These are phyloP conservation scores for Drosophila santomea DNA, from an alignment of 1,140 invertebrate species.

Conservation along the genomic window DNA sequence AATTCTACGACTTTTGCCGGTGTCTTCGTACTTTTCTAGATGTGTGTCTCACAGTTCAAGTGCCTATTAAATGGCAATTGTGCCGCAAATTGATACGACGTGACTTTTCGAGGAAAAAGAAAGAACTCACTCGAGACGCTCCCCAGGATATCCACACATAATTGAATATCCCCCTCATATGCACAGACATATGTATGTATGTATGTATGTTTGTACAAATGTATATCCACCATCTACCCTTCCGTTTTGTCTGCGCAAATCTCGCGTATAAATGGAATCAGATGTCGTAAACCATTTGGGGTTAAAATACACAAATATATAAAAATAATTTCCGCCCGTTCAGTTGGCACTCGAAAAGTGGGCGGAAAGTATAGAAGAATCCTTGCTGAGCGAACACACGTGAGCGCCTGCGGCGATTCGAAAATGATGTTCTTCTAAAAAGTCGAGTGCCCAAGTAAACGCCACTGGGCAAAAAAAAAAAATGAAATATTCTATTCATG, in stretches of 20 bases:
- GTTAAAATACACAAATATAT: constrained; percentile 71
- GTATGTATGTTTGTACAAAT: too few relatives aligned
- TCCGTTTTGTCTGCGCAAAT: constrained; percentile 1
- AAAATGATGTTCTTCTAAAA: constrained; percentile 11
- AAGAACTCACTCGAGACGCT: constrained; percentile 70
- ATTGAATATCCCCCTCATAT: constrained; percentile 66
- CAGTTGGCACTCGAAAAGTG: constrained; percentile 6
- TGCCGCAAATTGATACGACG: constrained; percentile 80
- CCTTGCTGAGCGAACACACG: constrained; percentile 63
- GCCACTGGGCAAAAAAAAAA: constrained; percentile 6
- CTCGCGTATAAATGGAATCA: constrained; percentile 66
- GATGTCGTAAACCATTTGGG: constrained; percentile 64
- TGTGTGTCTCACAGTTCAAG: constrained; percentile 61
- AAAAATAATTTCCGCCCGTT: constrained; percentile 72
- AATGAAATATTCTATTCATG: not conserved
- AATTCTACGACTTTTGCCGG: not conserved
- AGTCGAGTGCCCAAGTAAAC: constrained; percentile 1
- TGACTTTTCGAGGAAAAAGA: constrained; percentile 77
- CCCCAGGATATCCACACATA: constrained; percentile 51
- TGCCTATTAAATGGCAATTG: constrained; percentile 83
- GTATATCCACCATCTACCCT: constrained; percentile 9
- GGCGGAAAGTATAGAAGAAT: constrained; percentile 24
- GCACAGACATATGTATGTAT: not conserved
- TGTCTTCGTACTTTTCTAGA: not conserved
- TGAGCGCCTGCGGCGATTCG: constrained; percentile 56